Base-by-base conservation (phyloP, 2,888 invertebrate genomes). In the Sipha maydis region DNA sequence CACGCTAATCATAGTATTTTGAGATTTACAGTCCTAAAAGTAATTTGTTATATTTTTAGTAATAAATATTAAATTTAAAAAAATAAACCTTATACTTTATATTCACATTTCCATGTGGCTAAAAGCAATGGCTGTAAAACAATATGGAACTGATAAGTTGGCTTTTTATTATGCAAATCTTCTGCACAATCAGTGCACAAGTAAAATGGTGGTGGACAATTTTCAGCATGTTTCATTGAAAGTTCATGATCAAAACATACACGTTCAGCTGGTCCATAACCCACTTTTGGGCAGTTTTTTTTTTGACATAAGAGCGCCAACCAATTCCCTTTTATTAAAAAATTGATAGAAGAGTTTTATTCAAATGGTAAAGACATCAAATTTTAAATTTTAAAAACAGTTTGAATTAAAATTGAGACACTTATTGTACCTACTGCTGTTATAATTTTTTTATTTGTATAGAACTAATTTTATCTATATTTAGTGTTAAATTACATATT, bases 151-250 rank as follows among this genome's bases (percentile, higher is more conserved):
- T 95, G 94, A 91, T 96, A 95, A 91, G 96, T 95, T 0, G 96
- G 96, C 91, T 97, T 96, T 91, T 97, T 96, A 54, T 97, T 94
- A 91, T 97, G 97, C 90, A 97, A 96, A 92, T 97, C 96, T 92
- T 97, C 97, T 76, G 97, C 97, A 92, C 99, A 99, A 92, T 98
- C 98, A 90, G 98, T 97, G 92, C 99, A 99, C 5, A 99, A 93
- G 92, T 98, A 98, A 19, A 99, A 93, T 0, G 99, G 99, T 31
- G 99, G 99, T 1, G 99, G 97, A 89, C 96, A 95, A 92, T 97
- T 97, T 0, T 94, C 94, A 0, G 97, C 96, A 92, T 96, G 96
- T 34, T 95, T 96, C 89, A 97, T 97, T 90, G 97, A 96, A 91
- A 97, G 96, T 91, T 95, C 95, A 92, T 98, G 98, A 93, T 98